A percentile compares a stretch with the other conserved stretches of the same genome.
Evolutionary conservation across 2,797 vertebrate species (phyloP).

Genomic region (Orestias chungarensis): DNA sequence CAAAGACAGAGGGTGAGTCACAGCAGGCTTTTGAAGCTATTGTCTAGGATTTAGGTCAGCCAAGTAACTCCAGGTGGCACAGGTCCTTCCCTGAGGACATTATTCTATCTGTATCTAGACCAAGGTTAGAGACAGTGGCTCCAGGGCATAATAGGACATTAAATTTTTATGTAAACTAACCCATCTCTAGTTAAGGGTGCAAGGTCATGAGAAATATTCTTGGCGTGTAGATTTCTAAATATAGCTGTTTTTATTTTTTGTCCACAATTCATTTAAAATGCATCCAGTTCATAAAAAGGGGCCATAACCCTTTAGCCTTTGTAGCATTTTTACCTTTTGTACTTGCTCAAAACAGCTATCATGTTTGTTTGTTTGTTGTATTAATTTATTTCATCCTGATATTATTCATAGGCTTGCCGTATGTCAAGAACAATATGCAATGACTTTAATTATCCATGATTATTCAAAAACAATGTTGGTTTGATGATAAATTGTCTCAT

Average conservation of each 20-base stretch:
- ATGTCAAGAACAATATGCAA: slow-evolving; percentile 33
- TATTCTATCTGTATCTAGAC: slow-evolving; percentile 68
- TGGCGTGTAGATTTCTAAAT: slow-evolving; percentile 26
- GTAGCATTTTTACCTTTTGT: too few species aligned
- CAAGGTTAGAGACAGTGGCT: slow-evolving; percentile 74
- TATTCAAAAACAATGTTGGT: slow-evolving; percentile 24
- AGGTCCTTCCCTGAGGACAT: slow-evolving; percentile 66
- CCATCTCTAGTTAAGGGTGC: slow-evolving; percentile 69
- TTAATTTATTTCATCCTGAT: slow-evolving; percentile 33
- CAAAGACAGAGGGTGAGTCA: slow-evolving; percentile 78
- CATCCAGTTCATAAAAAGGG: slow-evolving; percentile 25
- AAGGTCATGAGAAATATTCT: slow-evolving; percentile 59
- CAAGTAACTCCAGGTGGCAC: slow-evolving; percentile 75
- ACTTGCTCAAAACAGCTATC: too few species aligned
- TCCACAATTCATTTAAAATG: slow-evolving; percentile 49
- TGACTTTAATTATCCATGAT: slow-evolving; percentile 25
- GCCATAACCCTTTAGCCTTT: slow-evolving; percentile 45
- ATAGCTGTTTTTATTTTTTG: slow-evolving; percentile 27
- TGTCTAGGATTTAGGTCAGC: slow-evolving; percentile 78
- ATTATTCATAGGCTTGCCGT: slow-evolving; percentile 30
- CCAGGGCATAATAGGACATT: slow-evolving; percentile 65
- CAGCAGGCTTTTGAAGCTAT: slow-evolving; percentile 64
- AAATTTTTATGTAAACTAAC: slow-evolving; percentile 81
- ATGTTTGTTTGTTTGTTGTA: slow-evolving; percentile 10
- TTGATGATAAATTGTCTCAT: slow-evolving; percentile 32